Evolutionary conservation across 2,888 invertebrate genomes (phyloP), one percentile per base, ranked within the genome.

Genomic region (Epiblema foenella): DNA sequence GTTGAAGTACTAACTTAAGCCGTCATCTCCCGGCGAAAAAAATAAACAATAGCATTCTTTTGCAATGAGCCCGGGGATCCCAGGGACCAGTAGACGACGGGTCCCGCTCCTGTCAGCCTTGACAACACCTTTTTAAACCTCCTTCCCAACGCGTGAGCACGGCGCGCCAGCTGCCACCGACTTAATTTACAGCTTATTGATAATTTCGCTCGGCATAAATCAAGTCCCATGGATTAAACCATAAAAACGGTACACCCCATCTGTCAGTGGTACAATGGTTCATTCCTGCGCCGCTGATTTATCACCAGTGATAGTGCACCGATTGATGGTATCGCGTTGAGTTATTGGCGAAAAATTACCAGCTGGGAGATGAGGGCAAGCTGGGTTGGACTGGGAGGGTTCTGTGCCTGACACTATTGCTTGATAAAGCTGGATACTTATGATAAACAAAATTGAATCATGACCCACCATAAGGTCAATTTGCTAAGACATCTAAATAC

Each of bases 261-360:
- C 70, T 70, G 70, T 70, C 65, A 54, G 57, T 33, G 52, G 58
- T 52, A 70, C 70, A 70, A 70, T 70, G 65, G 69, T 20, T 65
- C 69, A 64, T 69, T 69, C 70, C 65, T 70, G 65, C 54, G 37
- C 18, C 18, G 60, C 65, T 66, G 70, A 66, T 70, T 70, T 70
- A 70, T 69, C 63, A 64, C 70, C 24, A 29, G n/a, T 56, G 69
- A 70, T 70, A 70, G 70, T 65, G 54, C 65, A 66, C 65, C 70
- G 70, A 69, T 69, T 69, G 69, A 70, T 70, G 52, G 58, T 70
- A 70, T 70, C 70, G 59, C 59, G 42, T 12, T 66, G 65, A 70
- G 42, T 66, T 70, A 65, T 70, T 70, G 70, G 70, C 70, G 69
- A 70, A 70, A 70, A 70, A 70, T 70, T 70, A 70, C 54, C 70